These are phyloP conservation scores for Sylvia borin DNA, from an alignment of 2,797 vertebrate genomes.

Conservation along the genomic window DNA sequence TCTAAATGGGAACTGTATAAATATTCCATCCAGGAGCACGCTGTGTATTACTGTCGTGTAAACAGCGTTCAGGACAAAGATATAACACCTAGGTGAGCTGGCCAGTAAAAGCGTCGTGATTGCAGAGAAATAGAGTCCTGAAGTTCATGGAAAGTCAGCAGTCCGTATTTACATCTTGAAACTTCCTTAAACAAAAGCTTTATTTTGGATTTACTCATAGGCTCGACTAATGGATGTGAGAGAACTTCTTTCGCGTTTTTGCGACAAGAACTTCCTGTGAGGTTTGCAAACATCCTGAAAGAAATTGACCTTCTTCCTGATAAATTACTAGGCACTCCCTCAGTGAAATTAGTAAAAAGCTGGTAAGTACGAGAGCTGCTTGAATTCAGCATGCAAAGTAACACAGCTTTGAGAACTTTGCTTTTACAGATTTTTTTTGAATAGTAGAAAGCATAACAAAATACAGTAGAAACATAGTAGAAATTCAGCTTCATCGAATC, in stretches of 20 bases:
- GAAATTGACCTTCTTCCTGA: conserved; percentile 96
- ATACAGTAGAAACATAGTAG: neutral
- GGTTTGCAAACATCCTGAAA: conserved; percentile 95
- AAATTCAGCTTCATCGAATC: neutral
- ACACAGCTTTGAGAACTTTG: neutral
- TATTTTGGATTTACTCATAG: conserved; percentile 69
- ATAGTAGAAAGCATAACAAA: neutral
- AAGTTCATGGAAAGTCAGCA: neutral
- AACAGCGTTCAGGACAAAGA: neutral
- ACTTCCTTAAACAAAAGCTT: neutral
- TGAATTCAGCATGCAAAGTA: neutral
- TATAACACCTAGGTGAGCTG: accelerated
- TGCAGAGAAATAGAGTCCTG: neutral
- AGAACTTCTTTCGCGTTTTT: conserved; percentile 96
- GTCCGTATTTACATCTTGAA: neutral
- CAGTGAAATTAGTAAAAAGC: conserved; percentile 90
- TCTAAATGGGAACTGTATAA: neutral
- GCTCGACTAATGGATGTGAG: conserved; percentile 94
- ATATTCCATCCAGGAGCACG: neutral
- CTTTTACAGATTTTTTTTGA: neutral
- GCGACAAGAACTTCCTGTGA: conserved; percentile 94
- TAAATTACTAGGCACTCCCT: conserved; percentile 87
- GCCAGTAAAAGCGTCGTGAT: neutral
- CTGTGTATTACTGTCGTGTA: neutral
- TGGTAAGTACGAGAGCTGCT: conserved; percentile 76